These are phyloP conservation scores for Dasysyrphus tricinctus DNA, from an alignment of 2,888 invertebrate genomes.

Conservation along the genomic window DNA sequence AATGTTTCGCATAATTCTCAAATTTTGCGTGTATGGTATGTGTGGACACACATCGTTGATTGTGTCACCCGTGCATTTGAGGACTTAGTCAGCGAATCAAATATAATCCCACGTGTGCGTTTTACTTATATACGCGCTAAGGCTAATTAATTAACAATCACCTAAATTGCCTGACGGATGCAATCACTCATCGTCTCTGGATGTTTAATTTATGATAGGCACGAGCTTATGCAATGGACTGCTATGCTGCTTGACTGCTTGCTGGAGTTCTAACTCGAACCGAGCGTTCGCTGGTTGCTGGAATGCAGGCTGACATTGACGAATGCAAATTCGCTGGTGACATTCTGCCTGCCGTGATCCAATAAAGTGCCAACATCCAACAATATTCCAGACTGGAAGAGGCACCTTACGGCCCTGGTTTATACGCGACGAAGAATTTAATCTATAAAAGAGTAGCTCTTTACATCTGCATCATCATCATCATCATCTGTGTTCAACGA, in stretches of 20 bases:
- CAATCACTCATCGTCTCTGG: constrained; percentile 74
- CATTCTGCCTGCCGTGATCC: constrained; percentile 39
- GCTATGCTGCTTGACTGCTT: constrained; percentile 1
- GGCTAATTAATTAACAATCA: constrained; percentile 74
- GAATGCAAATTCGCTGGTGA: constrained; percentile 68
- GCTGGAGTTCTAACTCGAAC: too few relatives aligned
- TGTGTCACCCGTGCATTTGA: constrained; percentile 56
- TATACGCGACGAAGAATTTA: constrained; percentile 31
- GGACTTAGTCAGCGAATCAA: constrained; percentile 61
- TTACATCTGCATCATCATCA: constrained; percentile 29
- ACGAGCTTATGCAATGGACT: constrained; percentile 60
- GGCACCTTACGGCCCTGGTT: neutral
- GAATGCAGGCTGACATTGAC: constrained; percentile 61
- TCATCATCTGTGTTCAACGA: constrained; percentile 17
- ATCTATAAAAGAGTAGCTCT: constrained; percentile 29
- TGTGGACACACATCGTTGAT: constrained; percentile 61
- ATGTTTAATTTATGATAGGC: constrained; percentile 70
- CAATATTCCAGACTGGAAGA: constrained; percentile 15
- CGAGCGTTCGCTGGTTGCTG: neutral
- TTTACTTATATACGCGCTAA: constrained; percentile 51
- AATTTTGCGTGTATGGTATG: neutral
- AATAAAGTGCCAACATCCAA: constrained; percentile 29
- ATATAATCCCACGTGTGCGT: constrained; percentile 45
- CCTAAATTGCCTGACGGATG: constrained; percentile 74
- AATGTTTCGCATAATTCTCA: constrained; percentile 21